A percentile compares a stretch with the other conserved stretches of the same genome.
These are phyloP conservation scores for Bombylius major DNA, from an alignment of 2,888 invertebrate genomes.

Conservation along the genomic window DNA sequence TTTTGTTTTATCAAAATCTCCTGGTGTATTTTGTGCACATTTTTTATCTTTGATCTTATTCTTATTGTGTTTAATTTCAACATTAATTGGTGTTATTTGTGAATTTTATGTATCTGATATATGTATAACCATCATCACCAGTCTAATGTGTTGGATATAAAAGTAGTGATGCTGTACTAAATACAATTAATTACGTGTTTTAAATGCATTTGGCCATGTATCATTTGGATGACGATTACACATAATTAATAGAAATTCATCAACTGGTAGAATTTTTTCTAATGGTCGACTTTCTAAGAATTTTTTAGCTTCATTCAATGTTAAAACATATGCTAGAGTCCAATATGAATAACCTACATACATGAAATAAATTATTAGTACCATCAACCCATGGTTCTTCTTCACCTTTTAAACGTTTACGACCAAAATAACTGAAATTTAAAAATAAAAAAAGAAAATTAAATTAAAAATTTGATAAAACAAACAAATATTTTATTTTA, in stretches of 20 bases:
- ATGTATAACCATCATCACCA: slow-evolving; percentile 81
- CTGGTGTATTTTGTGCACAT: no score
- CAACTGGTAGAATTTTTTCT: slow-evolving; percentile 78
- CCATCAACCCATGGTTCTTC: slow-evolving; percentile 58
- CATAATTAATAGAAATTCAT: slow-evolving; percentile 94
- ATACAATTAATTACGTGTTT: slow-evolving; percentile 65
- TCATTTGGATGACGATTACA: slow-evolving; percentile 75
- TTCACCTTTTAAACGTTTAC: slow-evolving; percentile 68
- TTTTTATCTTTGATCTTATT: no score
- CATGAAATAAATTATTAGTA: slow-evolving; percentile 55
- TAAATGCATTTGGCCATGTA: slow-evolving; percentile 67
- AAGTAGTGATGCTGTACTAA: slow-evolving; percentile 75
- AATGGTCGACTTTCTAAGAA: slow-evolving; percentile 66
- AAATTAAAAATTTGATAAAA: background rate
- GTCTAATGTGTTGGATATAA: slow-evolving; percentile 91
- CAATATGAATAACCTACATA: slow-evolving; percentile 91
- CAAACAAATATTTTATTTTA: slow-evolving; percentile 1
- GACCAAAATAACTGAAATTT: slow-evolving; percentile 71
- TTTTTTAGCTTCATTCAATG: slow-evolving; percentile 67
- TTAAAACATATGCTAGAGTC: slow-evolving; percentile 89
- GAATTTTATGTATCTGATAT: slow-evolving; percentile 93
- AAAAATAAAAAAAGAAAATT: background rate
- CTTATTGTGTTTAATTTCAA: no score
- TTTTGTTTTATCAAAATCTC: no score
- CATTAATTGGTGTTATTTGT: slow-evolving; percentile 16